A percentile compares a stretch with the other conserved stretches of the same genome.
Conservation (phyloP, 1,140 invertebrate species). For the Aleiodes sp. region DNA sequence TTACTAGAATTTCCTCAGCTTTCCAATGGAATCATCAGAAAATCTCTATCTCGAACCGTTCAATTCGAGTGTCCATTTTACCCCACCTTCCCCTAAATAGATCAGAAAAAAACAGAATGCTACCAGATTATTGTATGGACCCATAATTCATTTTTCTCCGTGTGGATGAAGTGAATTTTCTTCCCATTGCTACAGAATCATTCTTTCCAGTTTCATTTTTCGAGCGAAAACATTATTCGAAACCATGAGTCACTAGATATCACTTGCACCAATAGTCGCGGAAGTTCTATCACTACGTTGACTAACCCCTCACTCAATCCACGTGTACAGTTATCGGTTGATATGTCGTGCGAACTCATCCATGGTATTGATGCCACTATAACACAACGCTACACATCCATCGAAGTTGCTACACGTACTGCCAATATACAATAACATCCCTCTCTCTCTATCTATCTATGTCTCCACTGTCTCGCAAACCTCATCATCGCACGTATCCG, state of each 20-base stretch:
- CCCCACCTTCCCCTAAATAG: no score
- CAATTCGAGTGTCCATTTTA: no score
- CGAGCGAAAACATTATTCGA: background rate
- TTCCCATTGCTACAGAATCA: no score
- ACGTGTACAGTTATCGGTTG: background rate
- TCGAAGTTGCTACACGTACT: background rate
- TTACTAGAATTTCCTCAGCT: no score
- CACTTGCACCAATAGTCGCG: constrained; percentile 11
- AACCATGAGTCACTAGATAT: constrained; percentile 6
- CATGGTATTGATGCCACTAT: constrained; percentile 15
- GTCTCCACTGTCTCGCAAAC: constrained; percentile 10
- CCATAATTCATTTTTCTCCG: no score
- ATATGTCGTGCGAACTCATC: constrained; percentile 14
- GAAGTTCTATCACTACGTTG: constrained; percentile 9
- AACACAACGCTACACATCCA: background rate
- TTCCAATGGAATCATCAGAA: no score
- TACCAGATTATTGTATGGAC: no score
- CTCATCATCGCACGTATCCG: constrained; percentile 13
- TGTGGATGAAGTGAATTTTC: no score
- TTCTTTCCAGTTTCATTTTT: no score
- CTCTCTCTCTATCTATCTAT: no score
- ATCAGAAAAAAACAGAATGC: no score
- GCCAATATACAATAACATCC: constrained; percentile 1
- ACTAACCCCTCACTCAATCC: background rate
- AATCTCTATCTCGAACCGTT: no score